Evolutionary conservation across 2,797 vertebrate species (phyloP), one percentile per base, ranked within the genome.

Genomic region (Mastacembelus armatus): DNA sequence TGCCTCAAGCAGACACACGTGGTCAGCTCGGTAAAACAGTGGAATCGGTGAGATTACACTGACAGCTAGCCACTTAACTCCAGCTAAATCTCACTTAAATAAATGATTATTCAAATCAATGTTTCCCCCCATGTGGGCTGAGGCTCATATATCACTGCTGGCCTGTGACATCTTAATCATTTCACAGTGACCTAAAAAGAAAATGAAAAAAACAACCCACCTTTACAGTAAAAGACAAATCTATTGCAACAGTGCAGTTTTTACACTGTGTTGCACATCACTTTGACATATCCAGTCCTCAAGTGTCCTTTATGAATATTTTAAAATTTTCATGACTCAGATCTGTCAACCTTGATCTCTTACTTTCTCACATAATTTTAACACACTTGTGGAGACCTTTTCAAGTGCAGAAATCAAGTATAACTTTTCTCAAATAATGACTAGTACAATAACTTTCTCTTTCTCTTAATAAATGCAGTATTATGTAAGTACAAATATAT

Each of bases 271-370:
- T 51, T 71, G 79, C 81, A 55, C 77, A 62, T 81, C n/a, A 6
- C 33, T 83, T 64, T 75, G 76, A 74, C 78, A 76, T 77, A 57
- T 66, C 56, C 48, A 77, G 29, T 71, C 78, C 69, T 67, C 55
- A 51, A 77, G 54, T 84, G 81, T 81, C 76, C 81, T 86, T 66
- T 61, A 85, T 89, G 71, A 84, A 89, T 90, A 88, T 86, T 88
- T 85, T 2, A 84, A 66, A 49, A 21, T 63, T 15, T 64, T 65
- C 52, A 62, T 73, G 70, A 85, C 59, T 85, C 77, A 74, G 50
- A 76, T 79, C 82, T 83, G 84, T 85, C 87, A 78, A 2, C 58
- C 48, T 48, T 11, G 50, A 80, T 88, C 55, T 78, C 70, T 81
- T 73, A 74, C 50, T 63, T 22, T 19, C n/a, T n/a, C n/a, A 71